These are phyloP conservation scores for Hylia prasina DNA, from an alignment of 2,113 vertebrate genomes.

Conservation along the genomic window DNA sequence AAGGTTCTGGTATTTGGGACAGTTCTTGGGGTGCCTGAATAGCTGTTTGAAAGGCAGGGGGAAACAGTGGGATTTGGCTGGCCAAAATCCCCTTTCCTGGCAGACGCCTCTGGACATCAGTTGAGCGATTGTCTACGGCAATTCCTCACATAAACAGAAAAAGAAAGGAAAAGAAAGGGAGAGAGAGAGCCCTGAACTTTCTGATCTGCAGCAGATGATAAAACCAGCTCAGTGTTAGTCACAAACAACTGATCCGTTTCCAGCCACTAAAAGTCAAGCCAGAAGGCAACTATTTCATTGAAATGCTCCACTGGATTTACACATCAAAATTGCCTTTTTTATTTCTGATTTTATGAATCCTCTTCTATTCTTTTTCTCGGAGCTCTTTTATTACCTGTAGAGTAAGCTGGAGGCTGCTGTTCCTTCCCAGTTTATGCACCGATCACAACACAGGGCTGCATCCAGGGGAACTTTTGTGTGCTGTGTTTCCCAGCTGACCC, in stretches of 20 bases:
- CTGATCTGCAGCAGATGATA: background rate
- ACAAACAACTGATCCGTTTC: background rate
- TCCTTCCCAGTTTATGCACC: background rate
- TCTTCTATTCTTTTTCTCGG: background rate
- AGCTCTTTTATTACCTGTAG: background rate
- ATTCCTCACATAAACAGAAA: background rate
- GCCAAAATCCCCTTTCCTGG: background rate
- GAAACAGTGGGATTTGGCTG: background rate
- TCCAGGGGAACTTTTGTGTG: background rate
- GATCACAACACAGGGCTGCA: background rate
- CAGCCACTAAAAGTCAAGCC: background rate
- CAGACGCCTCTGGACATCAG: background rate
- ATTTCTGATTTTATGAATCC: slow-evolving; percentile 15
- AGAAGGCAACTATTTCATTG: slow-evolving; percentile 25
- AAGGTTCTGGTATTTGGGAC: background rate
- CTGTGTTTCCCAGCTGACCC: background rate
- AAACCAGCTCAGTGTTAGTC: background rate
- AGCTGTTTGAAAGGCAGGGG: background rate
- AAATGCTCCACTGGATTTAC: slow-evolving; percentile 12
- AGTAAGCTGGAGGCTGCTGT: background rate
- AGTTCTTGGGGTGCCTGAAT: background rate
- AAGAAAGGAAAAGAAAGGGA: fast-evolving
- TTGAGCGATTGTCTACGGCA: background rate
- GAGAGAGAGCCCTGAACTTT: background rate
- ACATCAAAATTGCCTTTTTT: background rate